Evolutionary conservation across 2,888 invertebrate genomes (phyloP), one percentile per base, ranked within the genome.

Genomic region (Volucella zonaria): DNA sequence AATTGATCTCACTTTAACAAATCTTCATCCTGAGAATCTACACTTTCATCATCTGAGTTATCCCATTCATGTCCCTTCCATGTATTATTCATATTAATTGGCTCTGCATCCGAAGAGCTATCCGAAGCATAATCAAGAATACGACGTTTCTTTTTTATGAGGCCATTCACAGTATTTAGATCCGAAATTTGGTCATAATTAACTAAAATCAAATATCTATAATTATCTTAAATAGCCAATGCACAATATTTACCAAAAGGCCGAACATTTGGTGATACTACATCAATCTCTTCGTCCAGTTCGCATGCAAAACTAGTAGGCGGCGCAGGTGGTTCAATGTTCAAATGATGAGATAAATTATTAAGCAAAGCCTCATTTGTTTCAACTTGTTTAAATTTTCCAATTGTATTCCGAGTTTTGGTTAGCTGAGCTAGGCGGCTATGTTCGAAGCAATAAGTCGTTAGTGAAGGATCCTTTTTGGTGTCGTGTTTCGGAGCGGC

Each of bases 11-110:
- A 96, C 96, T 95, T 96, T 68, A 96, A 92, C 2, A 94, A 93
- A 92, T 96, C 96, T 88, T 96, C 96, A 87, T 95, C 94, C 83
- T 95, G 95, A 54, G 95, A 95, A 90, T 96, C 96, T 12, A 95
- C 93, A 89, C 95, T 96, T 89, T 96, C 96, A 88, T 95, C 94
- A 89, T 96, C 96, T 11, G 96, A 96, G 88, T 94, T 94, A 87
- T 94, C 94, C 81, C 95, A 94, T 82, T 94, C 94, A 58, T 93
- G 92, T 86, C 94, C 95, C 83, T 93, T 93, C 92, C 95, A 94
- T 0, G 95, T 94, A 81, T 94, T 94, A 51, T 93, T 93, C 51
- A 94, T 92, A n/a, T 93, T 93, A 0, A 94, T 93, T 0, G 94
- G 92, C 88, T 96, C 96, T 1, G 94, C 93, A 3, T 90, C 95